Evolutionary conservation across 2,797 vertebrate genomes (phyloP).

Genomic region (Cryptoprocta ferox): DNA sequence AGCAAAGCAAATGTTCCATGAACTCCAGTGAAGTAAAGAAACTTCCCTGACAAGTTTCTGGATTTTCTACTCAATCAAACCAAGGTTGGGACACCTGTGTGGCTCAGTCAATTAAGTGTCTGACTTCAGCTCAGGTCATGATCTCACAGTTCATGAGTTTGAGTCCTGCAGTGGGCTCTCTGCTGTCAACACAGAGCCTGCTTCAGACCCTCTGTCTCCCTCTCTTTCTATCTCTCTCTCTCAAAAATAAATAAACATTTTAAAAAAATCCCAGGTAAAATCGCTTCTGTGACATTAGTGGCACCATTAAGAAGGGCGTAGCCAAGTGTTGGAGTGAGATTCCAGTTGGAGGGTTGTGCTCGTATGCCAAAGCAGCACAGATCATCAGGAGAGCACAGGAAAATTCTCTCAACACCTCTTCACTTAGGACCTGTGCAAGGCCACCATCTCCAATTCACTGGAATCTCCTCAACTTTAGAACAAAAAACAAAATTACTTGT

Average conservation of each 20-base stretch:
- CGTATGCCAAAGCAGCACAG: neutral
- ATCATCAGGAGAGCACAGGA: too few species aligned
- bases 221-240: too few species aligned
- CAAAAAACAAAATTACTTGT: neutral
- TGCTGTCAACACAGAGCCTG: too few species aligned
- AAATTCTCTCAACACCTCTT: neutral
- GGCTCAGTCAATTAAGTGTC: too few species aligned
- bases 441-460: neutral
- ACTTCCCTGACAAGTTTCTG: neutral
- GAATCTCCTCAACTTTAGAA: neutral
- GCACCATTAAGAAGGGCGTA: neutral
- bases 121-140: too few species aligned
- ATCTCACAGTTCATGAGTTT: too few species aligned
- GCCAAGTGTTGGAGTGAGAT: neutral
- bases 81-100: neutral
- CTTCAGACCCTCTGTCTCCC: too few species aligned
- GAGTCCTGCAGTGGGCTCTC: too few species aligned
- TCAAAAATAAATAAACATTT: too few species aligned
- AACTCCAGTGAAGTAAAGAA: neutral
- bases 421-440: neutral
- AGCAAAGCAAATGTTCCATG: constrained; percentile 36
- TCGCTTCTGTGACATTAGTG: neutral
- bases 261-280: neutral
- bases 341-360: neutral
- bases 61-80: neutral